These are phyloP conservation scores for Suncus etruscus DNA, from an alignment of 2,113 vertebrate genomes.

Conservation along the genomic window DNA sequence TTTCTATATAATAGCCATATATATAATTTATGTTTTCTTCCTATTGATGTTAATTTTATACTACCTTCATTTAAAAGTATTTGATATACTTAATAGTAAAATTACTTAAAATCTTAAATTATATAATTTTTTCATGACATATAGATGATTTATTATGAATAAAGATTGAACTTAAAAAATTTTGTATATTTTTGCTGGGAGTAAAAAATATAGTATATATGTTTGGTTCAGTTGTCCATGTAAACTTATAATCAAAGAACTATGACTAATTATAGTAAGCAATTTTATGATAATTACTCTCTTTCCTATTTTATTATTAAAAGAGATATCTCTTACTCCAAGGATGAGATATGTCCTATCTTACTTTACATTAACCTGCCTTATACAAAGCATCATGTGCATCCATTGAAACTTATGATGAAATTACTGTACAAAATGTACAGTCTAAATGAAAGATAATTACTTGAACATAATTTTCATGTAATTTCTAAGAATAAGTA, in stretches of 20 bases:
- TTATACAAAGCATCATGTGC: rapidly evolving
- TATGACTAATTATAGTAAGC: neutral
- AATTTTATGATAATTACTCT: neutral
- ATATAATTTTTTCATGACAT: neutral
- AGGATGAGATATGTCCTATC: no score
- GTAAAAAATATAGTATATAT: neutral
- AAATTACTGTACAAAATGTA: neutral
- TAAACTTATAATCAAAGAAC: neutral
- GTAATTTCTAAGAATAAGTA: neutral
- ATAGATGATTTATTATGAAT: neutral
- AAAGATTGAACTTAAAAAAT: neutral
- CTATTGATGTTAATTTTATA: neutral
- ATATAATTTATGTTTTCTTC: neutral
- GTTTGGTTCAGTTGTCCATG: neutral
- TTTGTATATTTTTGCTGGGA: neutral
- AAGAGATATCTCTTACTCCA: neutral
- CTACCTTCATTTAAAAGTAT: neutral
- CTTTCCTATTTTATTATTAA: neutral
- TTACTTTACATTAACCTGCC: neutral
- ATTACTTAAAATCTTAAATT: neutral
- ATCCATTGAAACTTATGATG: neutral
- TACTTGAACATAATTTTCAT: neutral
- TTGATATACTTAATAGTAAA: neutral
- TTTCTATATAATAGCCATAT: no score
- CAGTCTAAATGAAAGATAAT: neutral